These are phyloP conservation scores for Drosophila nigricruria DNA, from an alignment of 2,888 invertebrate species.

Conservation along the genomic window DNA sequence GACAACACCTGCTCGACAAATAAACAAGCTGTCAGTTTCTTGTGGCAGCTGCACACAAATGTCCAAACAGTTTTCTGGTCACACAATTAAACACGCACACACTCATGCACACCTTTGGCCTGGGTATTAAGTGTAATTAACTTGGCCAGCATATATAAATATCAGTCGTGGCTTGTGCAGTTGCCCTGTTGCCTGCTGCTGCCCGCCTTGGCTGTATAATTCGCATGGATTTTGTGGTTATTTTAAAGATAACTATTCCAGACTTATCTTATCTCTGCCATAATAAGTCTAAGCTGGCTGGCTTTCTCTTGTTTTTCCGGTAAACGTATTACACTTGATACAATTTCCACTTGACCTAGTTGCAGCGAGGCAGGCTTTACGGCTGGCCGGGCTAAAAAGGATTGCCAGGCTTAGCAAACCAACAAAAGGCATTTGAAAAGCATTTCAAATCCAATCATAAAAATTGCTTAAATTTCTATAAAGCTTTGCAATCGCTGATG, in stretches of 20 bases:
- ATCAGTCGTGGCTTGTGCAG: background rate
- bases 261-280: conserved; percentile 58
- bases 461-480: conserved; percentile 23
- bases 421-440: conserved; percentile 14
- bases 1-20: conserved; percentile 54
- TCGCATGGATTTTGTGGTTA: conserved; percentile 76
- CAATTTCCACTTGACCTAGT: conserved; percentile 75
- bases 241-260: conserved; percentile 71
- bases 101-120: conserved; percentile 36
- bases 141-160: conserved; percentile 49
- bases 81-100: conserved; percentile 23
- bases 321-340: conserved; percentile 44
- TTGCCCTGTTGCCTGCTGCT: conserved; percentile 15
- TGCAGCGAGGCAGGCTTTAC: conserved; percentile 21
- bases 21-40: conserved; percentile 57
- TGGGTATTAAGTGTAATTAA: conserved; percentile 78
- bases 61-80: conserved; percentile 67
- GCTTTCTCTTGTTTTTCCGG: conserved; percentile 44
- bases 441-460: conserved; percentile 37
- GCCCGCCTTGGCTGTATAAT: conserved; percentile 63
- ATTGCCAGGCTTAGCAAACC: conserved; percentile 50
- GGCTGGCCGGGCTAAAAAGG: conserved; percentile 46
- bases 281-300: conserved; percentile 58
- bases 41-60: conserved; percentile 65
- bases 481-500: background rate